Percentiles rank a stretch among this genome's conserved stretches.
Evolutionary conservation across 2,113 vertebrate species (phyloP).

Genomic region (Miniopterus natalensis): DNA sequence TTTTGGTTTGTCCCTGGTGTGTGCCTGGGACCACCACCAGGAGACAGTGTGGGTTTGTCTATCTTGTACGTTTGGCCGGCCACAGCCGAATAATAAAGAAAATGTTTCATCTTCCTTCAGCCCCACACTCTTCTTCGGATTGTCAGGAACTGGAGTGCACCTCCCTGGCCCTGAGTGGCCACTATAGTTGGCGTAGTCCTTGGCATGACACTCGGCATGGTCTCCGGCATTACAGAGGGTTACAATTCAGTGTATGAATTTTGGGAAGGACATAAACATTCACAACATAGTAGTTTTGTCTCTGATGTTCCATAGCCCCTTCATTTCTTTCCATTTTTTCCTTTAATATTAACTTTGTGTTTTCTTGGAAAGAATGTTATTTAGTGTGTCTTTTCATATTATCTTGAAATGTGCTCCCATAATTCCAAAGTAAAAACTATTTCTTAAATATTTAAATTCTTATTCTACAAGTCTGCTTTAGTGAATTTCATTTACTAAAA

Average conservation of each 20-base stretch:
- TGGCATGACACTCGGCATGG: no score
- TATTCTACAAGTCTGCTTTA: slow-evolving; percentile 4
- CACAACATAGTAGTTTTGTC: slow-evolving; percentile 33
- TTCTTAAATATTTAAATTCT: slow-evolving; percentile 2
- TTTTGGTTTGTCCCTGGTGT: no score
- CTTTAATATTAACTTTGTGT: not conserved
- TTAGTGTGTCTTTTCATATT: not conserved
- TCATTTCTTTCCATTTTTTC: not conserved
- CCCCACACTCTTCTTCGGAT: no score
- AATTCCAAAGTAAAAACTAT: slow-evolving; percentile 29
- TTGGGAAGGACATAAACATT: not conserved
- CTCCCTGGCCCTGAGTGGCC: no score
- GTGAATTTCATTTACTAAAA: not conserved
- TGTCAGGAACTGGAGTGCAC: no score
- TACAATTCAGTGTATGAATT: not conserved
- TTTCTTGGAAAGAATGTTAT: not conserved
- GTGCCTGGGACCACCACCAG: no score
- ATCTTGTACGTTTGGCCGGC: no score
- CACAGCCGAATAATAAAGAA: no score
- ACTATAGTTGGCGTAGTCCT: no score
- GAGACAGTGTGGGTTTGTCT: no score
- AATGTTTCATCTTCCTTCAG: no score
- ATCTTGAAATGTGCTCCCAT: not conserved
- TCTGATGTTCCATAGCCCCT: not conserved
- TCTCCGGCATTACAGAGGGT: no score